Conservation (phyloP, 2,888 invertebrate genomes). For the Sinelater perroti region DNA sequence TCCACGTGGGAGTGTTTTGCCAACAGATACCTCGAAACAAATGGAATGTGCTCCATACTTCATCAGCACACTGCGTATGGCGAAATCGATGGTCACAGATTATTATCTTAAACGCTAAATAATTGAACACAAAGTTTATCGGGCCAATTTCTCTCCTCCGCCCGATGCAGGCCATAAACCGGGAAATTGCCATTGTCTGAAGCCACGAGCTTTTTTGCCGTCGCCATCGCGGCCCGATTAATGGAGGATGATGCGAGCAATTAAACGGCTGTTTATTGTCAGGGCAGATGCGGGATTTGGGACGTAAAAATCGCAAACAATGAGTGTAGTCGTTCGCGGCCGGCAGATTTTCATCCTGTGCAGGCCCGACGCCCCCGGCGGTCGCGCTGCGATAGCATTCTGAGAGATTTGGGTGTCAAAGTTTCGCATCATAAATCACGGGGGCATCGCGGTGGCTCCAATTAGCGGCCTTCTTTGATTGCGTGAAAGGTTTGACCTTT, state of each 20-base stretch:
- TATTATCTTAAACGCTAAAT: too few relatives aligned
- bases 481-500: too few relatives aligned
- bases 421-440: neutral
- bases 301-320: conserved; percentile 4
- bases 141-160: too few relatives aligned
- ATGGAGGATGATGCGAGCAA: neutral
- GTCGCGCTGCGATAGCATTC: neutral
- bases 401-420: neutral
- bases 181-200: conserved; percentile 1
- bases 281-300: neutral
- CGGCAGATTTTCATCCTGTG: neutral
- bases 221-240: neutral
- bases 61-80: too few relatives aligned
- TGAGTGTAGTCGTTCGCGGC: conserved; percentile 1
- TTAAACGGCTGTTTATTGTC: neutral
- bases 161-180: neutral
- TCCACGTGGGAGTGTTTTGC: too few relatives aligned
- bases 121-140: too few relatives aligned
- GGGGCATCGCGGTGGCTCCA: neutral
- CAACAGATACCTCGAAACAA: too few relatives aligned
- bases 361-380: neutral
- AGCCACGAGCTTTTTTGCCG: neutral
- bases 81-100: too few relatives aligned
- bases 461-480: neutral
- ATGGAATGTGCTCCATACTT: too few relatives aligned